A percentile compares a stretch with the other conserved stretches of the same genome.
These are phyloP conservation scores for Sylvilagus floridanus DNA, from an alignment of 2,797 vertebrate species.

Conservation along the genomic window DNA sequence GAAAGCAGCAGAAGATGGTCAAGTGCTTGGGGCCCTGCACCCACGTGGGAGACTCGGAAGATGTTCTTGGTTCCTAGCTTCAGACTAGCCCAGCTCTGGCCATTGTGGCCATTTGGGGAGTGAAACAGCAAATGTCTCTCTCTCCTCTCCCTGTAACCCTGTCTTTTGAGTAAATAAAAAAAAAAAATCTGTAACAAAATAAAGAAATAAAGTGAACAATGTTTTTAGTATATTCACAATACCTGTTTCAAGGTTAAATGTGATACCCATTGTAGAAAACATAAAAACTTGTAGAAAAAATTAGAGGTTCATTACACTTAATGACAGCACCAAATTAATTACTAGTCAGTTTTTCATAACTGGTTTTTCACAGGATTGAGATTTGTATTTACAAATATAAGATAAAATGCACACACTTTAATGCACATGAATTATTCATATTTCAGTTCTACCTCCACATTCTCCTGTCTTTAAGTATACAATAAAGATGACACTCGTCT, in stretches of 20 bases:
- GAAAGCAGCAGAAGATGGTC: too few relatives aligned
- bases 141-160: too few relatives aligned
- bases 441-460: neutral
- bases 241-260: neutral
- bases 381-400: neutral
- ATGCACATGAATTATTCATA: neutral
- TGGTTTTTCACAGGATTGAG: neutral
- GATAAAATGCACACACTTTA: neutral
- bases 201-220: too few relatives aligned
- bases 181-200: too few relatives aligned
- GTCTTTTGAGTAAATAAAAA: too few relatives aligned
- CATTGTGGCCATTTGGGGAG: too few relatives aligned
- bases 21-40: too few relatives aligned
- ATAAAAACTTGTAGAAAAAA: constrained; percentile 24
- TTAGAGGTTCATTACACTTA: neutral
- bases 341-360: neutral
- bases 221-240: neutral
- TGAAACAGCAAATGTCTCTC: too few relatives aligned
- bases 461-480: neutral
- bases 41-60: too few relatives aligned
- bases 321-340: neutral
- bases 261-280: neutral
- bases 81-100: too few relatives aligned
- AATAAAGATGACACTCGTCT: neutral
- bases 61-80: too few relatives aligned